Base-by-base conservation (phyloP, 2,888 invertebrate genomes). In the Ichneumon xanthorius region DNA sequence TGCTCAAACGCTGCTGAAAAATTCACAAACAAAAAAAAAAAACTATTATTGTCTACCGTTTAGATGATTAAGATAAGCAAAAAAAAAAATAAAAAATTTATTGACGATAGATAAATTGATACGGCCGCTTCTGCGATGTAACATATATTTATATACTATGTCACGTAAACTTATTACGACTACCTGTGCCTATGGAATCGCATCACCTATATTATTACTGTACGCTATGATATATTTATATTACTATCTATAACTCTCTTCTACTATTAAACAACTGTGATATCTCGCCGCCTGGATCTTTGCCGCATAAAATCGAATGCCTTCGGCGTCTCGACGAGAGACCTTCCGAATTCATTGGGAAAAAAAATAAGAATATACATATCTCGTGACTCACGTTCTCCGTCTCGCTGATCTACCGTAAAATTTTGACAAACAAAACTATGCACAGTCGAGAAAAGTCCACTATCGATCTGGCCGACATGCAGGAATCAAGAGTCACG, bases 1-100 rank as follows among this genome's bases (percentile, higher is more conserved):
- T 88, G 92, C 90, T 90, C 88, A 91, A 88, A 91, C 89, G 89
- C 92, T 90, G 89, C 91, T 91, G 89, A 88, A 87, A 87, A 80
- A 84, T 72, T 88, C 65, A 82, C 75, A 76, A 71, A 84, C n/a
- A 79, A 72, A 65, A 81, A 16, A 55, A 22, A 58, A 26, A 55
- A 7, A 40, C 45, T 61, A 55, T 37, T 65, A 50, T 45, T 33
- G 11, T 33, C 33, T 33, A 63, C 33, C 63, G 63, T 63, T 63
- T 30, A 16, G 16, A n/a, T 16, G 5, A 9, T 14, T 16, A 33
- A 30, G 30, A 77, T 67, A 50, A 65, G 63, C 33, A 16, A 63
- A 22, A 82, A 75, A 82, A 45, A 40, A 37, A 53, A 53, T 1
- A n/a, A 77, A 70, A 58, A 61, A 11, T 50, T 58, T 30, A 48